phyloP scores from a whole-genome alignment of 2,888 invertebrate genomes.

The Noctua pronuba region DNA sequence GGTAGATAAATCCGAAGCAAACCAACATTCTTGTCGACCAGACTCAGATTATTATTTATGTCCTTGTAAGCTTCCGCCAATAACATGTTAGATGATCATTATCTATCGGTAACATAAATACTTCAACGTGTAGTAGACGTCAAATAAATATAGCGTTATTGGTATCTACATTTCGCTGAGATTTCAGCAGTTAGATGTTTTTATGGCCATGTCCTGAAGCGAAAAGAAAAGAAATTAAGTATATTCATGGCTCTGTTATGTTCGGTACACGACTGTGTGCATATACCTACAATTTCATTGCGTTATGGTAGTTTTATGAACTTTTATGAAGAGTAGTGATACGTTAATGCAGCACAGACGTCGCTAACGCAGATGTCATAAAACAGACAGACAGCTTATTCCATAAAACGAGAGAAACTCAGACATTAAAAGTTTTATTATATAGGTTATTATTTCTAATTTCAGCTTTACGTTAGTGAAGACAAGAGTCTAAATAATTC shows the following conservation, averaged over 20 bases:
- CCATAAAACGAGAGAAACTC: slow-evolving; percentile 4
- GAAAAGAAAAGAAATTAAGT: slow-evolving; percentile 5
- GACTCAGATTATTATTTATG: slow-evolving; percentile 1
- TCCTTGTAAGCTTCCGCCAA: not conserved
- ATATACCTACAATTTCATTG: not conserved
- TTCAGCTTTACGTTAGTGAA: too few relatives aligned
- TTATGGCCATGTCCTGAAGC: slow-evolving; percentile 15
- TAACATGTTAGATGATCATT: slow-evolving; percentile 2
- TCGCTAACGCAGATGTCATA: not conserved
- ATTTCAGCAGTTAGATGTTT: slow-evolving; percentile 30
- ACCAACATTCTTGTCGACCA: slow-evolving; percentile 2
- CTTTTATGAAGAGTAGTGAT: not conserved
- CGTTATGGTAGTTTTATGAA: not conserved
- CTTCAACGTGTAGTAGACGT: slow-evolving; percentile 6
- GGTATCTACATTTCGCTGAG: not conserved
- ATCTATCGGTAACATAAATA: slow-evolving; percentile 20
- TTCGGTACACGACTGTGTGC: slow-evolving; percentile 25
- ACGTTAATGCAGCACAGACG: not conserved
- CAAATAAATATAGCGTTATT: slow-evolving; percentile 31
- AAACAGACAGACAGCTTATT: not conserved
- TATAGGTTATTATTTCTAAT: not conserved
- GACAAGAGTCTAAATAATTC: not conserved
- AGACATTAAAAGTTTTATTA: not conserved
- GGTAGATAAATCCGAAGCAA: slow-evolving; percentile 8
- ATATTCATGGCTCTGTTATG: slow-evolving; percentile 20